Evolutionary conservation across 30 jellyfish, hydroid and myxozoan genomes (phyloP).

Genomic region (Hydra vulgaris): DNA sequence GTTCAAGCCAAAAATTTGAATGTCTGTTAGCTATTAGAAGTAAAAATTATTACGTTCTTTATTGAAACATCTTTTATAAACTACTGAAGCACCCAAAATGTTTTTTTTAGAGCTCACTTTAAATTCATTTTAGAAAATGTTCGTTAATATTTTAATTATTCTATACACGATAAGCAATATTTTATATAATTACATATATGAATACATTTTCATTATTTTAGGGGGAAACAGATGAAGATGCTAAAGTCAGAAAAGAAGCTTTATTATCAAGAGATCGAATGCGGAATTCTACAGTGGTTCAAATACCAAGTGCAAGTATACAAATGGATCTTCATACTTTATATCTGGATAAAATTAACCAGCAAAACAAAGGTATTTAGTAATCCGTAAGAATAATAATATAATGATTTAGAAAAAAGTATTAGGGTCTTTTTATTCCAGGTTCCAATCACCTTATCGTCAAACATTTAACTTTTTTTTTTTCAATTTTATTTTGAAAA

Average conservation of each 20-base stretch:
- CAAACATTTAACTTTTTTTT: too few species aligned
- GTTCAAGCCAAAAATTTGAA: not conserved
- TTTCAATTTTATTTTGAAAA: too few species aligned
- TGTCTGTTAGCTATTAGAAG: too few species aligned
- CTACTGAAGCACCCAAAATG: not conserved
- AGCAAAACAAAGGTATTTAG: slow-evolving; percentile 45
- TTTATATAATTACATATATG: not conserved
- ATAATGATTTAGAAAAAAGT: not conserved
- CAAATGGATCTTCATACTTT: slow-evolving; percentile 76
- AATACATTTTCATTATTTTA: not conserved
- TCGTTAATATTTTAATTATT: too few species aligned
- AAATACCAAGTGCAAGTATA: slow-evolving; percentile 53
- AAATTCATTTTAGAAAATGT: too few species aligned
- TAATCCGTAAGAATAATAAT: too few species aligned
- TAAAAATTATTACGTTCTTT: not conserved
- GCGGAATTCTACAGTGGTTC: slow-evolving; percentile 24
- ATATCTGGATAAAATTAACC: slow-evolving; percentile 61
- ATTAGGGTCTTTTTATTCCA: too few species aligned
- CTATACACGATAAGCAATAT: too few species aligned
- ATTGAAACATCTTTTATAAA: not conserved
- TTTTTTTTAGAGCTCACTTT: too few species aligned
- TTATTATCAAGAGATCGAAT: slow-evolving; percentile 4
- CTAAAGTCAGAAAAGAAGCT: slow-evolving; percentile 14
- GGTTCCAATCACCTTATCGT: too few species aligned
- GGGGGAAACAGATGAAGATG: slow-evolving; percentile 39